Percentiles rank a stretch among this genome's conserved stretches.
Evolutionary conservation across 2,888 invertebrate species (phyloP).

Genomic region (Drosophila sordidapex): DNA sequence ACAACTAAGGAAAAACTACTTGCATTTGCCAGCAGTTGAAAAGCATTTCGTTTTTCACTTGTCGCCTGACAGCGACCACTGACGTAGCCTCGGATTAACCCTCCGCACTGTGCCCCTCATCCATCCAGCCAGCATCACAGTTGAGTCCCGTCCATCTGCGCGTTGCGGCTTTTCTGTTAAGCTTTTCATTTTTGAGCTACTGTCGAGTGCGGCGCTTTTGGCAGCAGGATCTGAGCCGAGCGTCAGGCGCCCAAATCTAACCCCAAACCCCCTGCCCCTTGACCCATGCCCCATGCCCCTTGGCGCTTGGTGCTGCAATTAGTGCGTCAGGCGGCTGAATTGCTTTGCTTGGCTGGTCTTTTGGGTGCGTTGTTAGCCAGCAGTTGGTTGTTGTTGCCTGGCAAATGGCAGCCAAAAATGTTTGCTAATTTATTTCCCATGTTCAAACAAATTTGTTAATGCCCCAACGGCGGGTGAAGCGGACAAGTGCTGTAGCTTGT

Average conservation of each 20-base stretch:
- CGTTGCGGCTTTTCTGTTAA: slow-evolving; percentile 72
- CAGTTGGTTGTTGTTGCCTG: slow-evolving; percentile 26
- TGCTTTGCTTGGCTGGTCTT: slow-evolving; percentile 60
- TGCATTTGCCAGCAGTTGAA: background rate
- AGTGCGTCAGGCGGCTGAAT: slow-evolving; percentile 72
- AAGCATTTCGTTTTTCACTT: slow-evolving; percentile 7
- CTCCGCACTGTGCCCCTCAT: background rate
- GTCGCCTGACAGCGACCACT: slow-evolving; percentile 57
- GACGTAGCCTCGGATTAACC: background rate
- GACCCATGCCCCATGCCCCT: background rate
- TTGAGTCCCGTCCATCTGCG: slow-evolving; percentile 61
- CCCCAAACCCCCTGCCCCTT: background rate
- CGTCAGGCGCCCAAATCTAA: slow-evolving; percentile 19
- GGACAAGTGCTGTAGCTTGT: slow-evolving; percentile 74
- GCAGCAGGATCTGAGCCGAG: slow-evolving; percentile 55
- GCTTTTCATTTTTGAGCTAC: slow-evolving; percentile 77
- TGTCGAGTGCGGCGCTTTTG: slow-evolving; percentile 44
- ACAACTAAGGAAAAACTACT: background rate
- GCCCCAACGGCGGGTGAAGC: slow-evolving; percentile 36
- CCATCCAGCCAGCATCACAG: background rate
- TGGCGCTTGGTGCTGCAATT: slow-evolving; percentile 52
- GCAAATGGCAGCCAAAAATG: slow-evolving; percentile 79
- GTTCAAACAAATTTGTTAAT: slow-evolving; percentile 81
- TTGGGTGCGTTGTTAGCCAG: slow-evolving; percentile 15
- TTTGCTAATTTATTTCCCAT: slow-evolving; percentile 84